Evolutionary conservation across 2,797 vertebrate species (phyloP), one percentile per base, ranked within the genome.

Genomic region (Sebastes glaucus): DNA sequence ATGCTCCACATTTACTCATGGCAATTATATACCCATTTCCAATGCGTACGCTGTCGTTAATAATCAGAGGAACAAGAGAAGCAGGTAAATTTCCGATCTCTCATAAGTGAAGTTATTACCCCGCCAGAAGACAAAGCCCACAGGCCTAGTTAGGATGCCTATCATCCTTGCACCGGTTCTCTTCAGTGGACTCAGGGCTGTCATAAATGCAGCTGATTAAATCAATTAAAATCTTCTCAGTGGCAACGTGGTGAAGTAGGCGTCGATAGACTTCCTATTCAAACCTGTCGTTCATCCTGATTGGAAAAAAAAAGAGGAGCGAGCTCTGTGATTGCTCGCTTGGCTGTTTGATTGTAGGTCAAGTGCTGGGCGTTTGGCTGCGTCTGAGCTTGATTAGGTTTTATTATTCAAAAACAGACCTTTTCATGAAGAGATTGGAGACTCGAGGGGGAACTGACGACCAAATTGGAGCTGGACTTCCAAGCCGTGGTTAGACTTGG

Each of bases 321-420:
- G 9, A 64, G n/a, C 32, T 23, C 20, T 73, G 59, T 86, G 89
- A 90, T 83, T 78, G 52, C 55, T 66, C 30, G 0, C 60, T 78
- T 57, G 33, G 27, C 61, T 78, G 27, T 77, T 81, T 88, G 78
- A 90, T 90, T 91, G 68, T 71, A 78, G 84, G 81, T 88, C 82
- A 87, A 87, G 82, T 68, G 53, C 35, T 66, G 35, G 23, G 59
- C 27, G 11, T 77, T 84, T 68, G 57, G 10, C 77, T 73, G 66
- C 22, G 10, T 77, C 62, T 72, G 78, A 77, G 63, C 69, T 60
- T 86, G 87, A 88, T 89, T 83, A 28, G 35, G 23, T 49, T 83
- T 83, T 70, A 82, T 83, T 84, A 83, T 91, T 89, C 83, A 81
- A 64, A 90, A 74, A 67, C 22, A 73, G 70, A 87, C 72, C 64